Evolutionary conservation across 2,797 vertebrate genomes (phyloP), one percentile per base, ranked within the genome.

Genomic region (Sphenodon punctatus): DNA sequence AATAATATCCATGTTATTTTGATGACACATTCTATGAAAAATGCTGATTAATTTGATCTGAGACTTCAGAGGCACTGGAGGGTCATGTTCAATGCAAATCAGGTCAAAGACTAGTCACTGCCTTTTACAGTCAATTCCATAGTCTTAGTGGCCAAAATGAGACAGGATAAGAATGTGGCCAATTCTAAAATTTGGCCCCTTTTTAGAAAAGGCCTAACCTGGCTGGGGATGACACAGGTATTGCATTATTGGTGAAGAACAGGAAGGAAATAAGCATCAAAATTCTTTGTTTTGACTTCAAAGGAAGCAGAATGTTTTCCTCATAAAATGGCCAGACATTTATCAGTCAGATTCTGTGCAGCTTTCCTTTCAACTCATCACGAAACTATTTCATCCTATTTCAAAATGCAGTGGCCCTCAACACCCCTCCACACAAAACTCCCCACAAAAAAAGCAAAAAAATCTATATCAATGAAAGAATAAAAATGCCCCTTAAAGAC

Each of bases 51-150:
- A 78, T 36, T 66, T 16, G 75, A 56, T 68, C 78, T 77, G 85
- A 91, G 74, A 5, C 43, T 69, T 34, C 55, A 25, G 84, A 34
- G 67, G 80, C 80, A 72, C 86, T 73, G 65, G 61, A 82, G 77
- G 20, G 46, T 78, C 78, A 42, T 69, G 82, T 0, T 0, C 43
- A 16, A 20, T 64, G 8, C 5, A 72, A 59, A 16, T 38, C 78
- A 79, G 76, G 67, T 53, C 78, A 87, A 68, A 74, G 73, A 65
- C 53, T 58, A 43, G 10, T 36, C 78, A 30, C 58, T 92, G 88
- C 89, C 85, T 88, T 83, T 27, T 67, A 72, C 75, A 65, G 58
- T 42, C n/a, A 75, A 74, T 75, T 65, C 86, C 58, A 27, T 34
- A 41, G 30, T 36, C 58, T 53, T 30, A 46, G 42, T 15, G 80